Conservation (phyloP, 2,888 invertebrate genomes). For the Pyrrhia umbra region DNA sequence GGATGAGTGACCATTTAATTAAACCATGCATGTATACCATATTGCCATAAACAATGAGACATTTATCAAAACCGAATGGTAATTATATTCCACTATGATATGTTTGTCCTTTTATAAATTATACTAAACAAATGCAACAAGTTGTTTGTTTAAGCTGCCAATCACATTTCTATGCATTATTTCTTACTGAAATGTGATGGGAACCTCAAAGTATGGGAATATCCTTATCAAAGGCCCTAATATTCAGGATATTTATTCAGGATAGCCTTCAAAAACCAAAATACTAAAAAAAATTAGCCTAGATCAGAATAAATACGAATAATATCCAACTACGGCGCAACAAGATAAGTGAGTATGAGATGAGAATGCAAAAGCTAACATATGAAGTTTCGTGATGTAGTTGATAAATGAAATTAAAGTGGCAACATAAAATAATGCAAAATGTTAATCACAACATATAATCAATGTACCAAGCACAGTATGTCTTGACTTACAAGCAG, state of each 20-base stretch:
- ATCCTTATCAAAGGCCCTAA: neutral
- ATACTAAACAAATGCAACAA: too few species aligned
- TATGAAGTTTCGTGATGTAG: slow-evolving; percentile 50
- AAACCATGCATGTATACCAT: slow-evolving; percentile 11
- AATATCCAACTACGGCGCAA: neutral
- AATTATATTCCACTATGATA: too few species aligned
- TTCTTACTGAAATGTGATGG: too few species aligned
- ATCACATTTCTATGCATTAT: too few species aligned
- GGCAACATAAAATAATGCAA: slow-evolving; percentile 68
- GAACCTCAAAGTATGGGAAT: neutral
- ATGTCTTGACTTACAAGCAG: slow-evolving; percentile 95
- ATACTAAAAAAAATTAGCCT: neutral
- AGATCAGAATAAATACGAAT: neutral
- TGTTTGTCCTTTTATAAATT: too few species aligned
- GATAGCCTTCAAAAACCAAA: neutral
- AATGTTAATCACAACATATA: slow-evolving; percentile 85
- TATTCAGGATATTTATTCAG: neutral
- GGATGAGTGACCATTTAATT: neutral
- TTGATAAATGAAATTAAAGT: slow-evolving; percentile 48
- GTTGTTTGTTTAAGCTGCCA: too few species aligned
- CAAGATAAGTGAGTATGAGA: slow-evolving; percentile 19
- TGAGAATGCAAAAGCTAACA: slow-evolving; percentile 66
- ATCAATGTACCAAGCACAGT: slow-evolving; percentile 79
- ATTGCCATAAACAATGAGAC: too few species aligned
- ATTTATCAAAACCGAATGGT: too few species aligned